Base-by-base conservation (phyloP, 2,888 invertebrate species). In the Euplexia lucipara region DNA sequence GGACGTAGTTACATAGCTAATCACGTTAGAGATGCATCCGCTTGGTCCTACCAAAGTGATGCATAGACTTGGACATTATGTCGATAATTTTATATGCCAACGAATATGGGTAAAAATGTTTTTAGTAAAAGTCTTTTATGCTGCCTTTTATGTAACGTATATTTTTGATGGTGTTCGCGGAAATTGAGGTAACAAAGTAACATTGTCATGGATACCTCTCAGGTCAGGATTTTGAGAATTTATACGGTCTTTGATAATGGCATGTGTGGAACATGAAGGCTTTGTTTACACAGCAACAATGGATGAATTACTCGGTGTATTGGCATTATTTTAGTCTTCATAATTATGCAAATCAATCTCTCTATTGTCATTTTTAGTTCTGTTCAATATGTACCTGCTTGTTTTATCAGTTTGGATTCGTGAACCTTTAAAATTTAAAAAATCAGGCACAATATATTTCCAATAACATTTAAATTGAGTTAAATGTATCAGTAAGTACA, bases 1-100 rank as follows among this genome's bases (percentile, higher is more conserved):
- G 71, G 78, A 82, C 82, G 83, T 80, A 74, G 81, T 78, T 79
- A 83, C 83, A 82, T 76, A 71, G 77, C 81, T 90, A 90, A 91
- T 89, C 88, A 83, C 59, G 83, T 88, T 87, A 88, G 75, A 71
- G 72, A 83, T 77, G 83, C 82, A 83, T 83, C 74, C 71, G 62
- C 59, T 56, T 51, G 48, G 66, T 61, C 41, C 56, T 12, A 35
- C 18, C 64, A 37, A 37, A 84, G 84, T 52, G 84, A 60, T 67
- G 86, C 45, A 52, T 30, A 0, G 16, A 48, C 20, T 22, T 18
- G 16, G 1, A n/a, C n/a, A 2, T 9, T 51, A 47, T 39, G n/a
- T 70, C 74, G 81, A 81, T 79, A 51, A 51, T 37, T 35, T 47
- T 34, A 35, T 39, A 30, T 58, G 16, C 14, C 26, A 39, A 39